Evolutionary conservation across 2,797 vertebrate species (phyloP).

Genomic region (Leucoraja ocellata): DNA sequence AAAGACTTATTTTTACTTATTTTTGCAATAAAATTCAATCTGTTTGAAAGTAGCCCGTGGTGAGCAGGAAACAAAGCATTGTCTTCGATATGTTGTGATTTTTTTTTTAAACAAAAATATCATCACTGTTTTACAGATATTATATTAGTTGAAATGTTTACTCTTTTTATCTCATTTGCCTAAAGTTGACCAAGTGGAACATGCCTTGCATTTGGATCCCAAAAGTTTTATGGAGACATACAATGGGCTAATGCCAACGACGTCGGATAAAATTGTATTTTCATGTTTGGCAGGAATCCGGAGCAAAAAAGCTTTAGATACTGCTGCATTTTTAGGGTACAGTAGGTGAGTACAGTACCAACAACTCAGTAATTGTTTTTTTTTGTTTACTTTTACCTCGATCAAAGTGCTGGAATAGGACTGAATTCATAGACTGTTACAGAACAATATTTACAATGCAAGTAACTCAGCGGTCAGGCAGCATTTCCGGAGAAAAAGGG

Average conservation of each 20-base stretch:
- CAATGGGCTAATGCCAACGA: slow-evolving; percentile 67
- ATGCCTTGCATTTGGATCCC: slow-evolving; percentile 72
- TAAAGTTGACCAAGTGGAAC: slow-evolving; percentile 72
- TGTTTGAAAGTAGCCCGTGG: background rate
- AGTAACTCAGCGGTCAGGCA: no score
- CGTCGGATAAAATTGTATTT: slow-evolving; percentile 72
- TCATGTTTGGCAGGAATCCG: slow-evolving; percentile 77
- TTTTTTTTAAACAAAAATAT: background rate
- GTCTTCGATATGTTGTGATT: background rate
- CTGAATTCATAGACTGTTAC: background rate
- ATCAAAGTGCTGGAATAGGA: background rate
- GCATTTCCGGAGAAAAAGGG: no score
- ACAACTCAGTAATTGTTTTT: background rate
- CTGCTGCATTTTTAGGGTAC: slow-evolving; percentile 74
- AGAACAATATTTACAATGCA: background rate
- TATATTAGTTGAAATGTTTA: background rate
- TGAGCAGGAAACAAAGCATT: background rate
- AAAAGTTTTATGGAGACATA: slow-evolving; percentile 74
- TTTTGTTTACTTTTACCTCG: background rate
- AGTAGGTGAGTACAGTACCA: slow-evolving; percentile 60
- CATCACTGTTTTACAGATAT: background rate
- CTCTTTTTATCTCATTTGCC: slow-evolving; percentile 27
- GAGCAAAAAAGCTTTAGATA: slow-evolving; percentile 68
- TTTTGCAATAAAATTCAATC: background rate
- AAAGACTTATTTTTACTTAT: background rate